Evolutionary conservation across 2,113 vertebrate species (phyloP).

Genomic region (Chlorocebus sabaeus): DNA sequence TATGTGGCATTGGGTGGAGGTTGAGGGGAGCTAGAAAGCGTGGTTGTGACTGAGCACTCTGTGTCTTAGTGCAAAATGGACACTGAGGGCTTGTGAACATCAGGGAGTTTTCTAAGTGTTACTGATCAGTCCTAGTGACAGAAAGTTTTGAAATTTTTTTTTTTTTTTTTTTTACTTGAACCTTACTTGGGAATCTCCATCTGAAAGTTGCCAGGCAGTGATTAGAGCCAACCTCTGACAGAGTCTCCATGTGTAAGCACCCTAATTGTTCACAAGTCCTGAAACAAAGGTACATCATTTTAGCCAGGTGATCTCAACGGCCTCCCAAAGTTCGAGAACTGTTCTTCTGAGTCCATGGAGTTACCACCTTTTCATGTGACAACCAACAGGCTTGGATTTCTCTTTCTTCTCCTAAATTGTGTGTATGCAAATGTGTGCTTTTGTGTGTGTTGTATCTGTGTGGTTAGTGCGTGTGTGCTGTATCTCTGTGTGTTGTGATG

Average conservation of each 20-base stretch:
- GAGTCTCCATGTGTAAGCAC: neutral
- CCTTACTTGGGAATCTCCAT: neutral
- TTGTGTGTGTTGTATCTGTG: neutral
- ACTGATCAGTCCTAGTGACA: too few species aligned
- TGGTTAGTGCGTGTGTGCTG: neutral
- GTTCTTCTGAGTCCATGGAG: neutral
- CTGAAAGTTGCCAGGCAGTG: neutral
- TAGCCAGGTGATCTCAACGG: neutral
- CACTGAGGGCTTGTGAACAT: accelerated
- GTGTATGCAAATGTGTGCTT: neutral
- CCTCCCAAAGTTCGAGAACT: neutral
- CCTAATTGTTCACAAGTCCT: neutral
- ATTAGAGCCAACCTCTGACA: neutral
- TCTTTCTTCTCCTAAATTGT: neutral
- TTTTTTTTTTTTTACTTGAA: neutral
- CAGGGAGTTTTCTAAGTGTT: neutral
- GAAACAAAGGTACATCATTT: neutral
- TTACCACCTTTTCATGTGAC: neutral
- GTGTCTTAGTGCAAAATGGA: neutral
- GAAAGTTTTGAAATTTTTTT: neutral
- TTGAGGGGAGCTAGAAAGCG: neutral
- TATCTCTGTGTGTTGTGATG: neutral
- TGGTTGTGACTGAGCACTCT: neutral
- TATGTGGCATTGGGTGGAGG: neutral
- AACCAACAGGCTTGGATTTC: neutral